A percentile compares a stretch with the other conserved stretches of the same genome.
Evolutionary conservation across 2,113 vertebrate species (phyloP).

Genomic region (Amblyornis subalaris): DNA sequence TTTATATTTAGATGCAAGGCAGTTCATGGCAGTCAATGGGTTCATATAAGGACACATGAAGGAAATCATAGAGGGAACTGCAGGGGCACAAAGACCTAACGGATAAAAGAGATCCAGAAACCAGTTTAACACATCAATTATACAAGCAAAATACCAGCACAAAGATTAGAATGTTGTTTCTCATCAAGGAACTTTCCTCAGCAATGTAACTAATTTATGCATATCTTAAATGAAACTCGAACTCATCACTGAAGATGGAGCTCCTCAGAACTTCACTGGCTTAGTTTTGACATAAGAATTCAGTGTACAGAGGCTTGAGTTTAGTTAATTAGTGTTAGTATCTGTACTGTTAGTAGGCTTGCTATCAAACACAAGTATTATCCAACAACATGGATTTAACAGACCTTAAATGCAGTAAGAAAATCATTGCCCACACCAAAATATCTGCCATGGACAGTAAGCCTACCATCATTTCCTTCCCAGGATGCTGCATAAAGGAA

Average conservation of each 20-base stretch:
- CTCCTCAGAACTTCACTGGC: neutral
- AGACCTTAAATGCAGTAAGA: neutral
- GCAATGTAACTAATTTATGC: neutral
- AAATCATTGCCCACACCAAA: neutral
- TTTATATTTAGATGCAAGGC: constrained; percentile 39
- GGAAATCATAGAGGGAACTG: neutral
- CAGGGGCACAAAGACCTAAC: neutral
- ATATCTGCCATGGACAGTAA: neutral
- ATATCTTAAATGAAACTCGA: neutral
- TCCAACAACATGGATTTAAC: neutral
- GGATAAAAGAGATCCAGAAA: neutral
- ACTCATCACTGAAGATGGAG: neutral
- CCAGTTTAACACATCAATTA: neutral
- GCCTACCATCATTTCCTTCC: neutral
- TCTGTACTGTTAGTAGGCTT: neutral
- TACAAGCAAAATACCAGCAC: neutral
- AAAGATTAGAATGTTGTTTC: neutral
- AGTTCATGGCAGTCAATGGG: neutral
- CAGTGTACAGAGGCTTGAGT: neutral
- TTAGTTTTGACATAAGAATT: neutral
- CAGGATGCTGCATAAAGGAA: constrained; percentile 1
- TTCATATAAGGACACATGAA: constrained; percentile 26
- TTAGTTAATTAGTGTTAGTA: neutral
- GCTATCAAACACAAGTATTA: neutral
- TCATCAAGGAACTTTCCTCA: neutral